These are phyloP conservation scores for Gymnocypris eckloni DNA, from an alignment of 2,797 vertebrate genomes.

Conservation along the genomic window DNA sequence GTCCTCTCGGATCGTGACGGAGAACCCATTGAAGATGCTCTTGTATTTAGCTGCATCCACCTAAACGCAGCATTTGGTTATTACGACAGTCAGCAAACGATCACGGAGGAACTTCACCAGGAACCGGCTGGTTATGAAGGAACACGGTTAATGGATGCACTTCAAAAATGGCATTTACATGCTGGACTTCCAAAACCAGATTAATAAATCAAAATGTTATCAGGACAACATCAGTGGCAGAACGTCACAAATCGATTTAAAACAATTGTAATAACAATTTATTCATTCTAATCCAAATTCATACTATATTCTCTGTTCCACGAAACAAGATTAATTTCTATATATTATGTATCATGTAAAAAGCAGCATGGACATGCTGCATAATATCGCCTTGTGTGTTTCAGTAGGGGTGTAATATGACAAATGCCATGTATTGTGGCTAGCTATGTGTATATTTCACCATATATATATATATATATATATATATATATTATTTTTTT, in stretches of 20 bases:
- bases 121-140: conserved; percentile 12
- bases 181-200: conserved; percentile 27
- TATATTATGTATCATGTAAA: neutral
- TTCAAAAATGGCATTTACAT: conserved; percentile 48
- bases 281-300: neutral
- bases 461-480: too few species aligned
- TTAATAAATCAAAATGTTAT: neutral
- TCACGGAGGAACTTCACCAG: neutral
- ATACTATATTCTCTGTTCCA: neutral
- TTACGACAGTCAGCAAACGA: neutral
- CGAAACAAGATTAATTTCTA: neutral
- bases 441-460: neutral
- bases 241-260: neutral
- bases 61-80: conserved; percentile 67
- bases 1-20: conserved; percentile 85
- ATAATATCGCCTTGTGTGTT: too few species aligned
- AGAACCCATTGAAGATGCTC: conserved; percentile 89
- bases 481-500: too few species aligned
- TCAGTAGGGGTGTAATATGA: neutral
- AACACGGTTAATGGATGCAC: conserved; percentile 35
- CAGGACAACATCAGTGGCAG: conserved; percentile 8
- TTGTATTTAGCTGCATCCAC: conserved; percentile 89
- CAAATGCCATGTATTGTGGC: neutral
- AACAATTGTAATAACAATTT: neutral
- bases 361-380: neutral